Evolutionary conservation across 1,140 invertebrate species (phyloP), one percentile per base, ranked within the genome.

Genomic region (Acromyrmex echinatior): DNA sequence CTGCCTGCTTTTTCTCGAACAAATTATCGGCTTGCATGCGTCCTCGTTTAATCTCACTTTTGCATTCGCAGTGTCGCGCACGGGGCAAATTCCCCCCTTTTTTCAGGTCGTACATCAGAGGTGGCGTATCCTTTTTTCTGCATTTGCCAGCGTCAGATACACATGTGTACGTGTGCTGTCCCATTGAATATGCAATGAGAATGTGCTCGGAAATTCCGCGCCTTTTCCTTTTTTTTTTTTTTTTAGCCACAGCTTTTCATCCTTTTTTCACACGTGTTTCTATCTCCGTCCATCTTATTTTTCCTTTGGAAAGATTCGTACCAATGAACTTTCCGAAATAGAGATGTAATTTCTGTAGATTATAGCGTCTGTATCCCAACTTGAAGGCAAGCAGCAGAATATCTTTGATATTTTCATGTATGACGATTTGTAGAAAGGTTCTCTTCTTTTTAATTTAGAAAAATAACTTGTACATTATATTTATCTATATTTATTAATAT

Each of bases 131-230:
- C 21, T 58, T 84, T 84, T 84, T 84, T 68, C 70, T 74, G 39
- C 80, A 49, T 84, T 84, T 84, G 56, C 80, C 70, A 62, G 80
- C 56, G 80, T 84, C 80, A 84, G 70, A 71, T 84, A 84, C 80
- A 76, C 80, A 84, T 70, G 58, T 84, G 80, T 84, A 84, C 70
- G 70, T 74, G 70, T 51, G 70, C 80, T 62, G 51, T 62, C 70
- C 80, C 80, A 84, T 73, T 84, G 80, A 84, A 84, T 84, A 84
- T 84, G 80, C 80, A 84, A 84, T 74, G 80, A 84, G 80, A 74
- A 84, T 84, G 70, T 84, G 80, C 70, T 84, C 68, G 80, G 80
- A 58, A 74, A 84, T 62, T 62, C 18, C 79, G 53, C 14, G 35
- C n/a, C 53, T 56, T 49, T 65, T 65, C 35, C 28, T 63, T 62